Evolutionary conservation across 1,140 invertebrate genomes (phyloP).

Genomic region (Oppia nitens): DNA sequence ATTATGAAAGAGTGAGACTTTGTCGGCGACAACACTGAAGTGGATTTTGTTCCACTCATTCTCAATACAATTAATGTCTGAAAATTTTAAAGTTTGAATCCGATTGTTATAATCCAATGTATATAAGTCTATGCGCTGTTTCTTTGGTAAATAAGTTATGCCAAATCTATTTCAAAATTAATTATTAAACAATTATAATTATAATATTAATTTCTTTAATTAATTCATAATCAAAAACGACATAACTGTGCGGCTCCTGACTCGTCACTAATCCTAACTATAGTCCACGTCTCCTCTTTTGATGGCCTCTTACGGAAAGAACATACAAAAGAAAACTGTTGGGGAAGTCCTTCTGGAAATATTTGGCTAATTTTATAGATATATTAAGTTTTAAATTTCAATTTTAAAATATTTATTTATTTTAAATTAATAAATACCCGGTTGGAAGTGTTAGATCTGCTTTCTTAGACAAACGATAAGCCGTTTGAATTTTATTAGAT

Average conservation of each 20-base stretch:
- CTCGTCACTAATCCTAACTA: constrained; percentile 44
- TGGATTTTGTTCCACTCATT: constrained; percentile 64
- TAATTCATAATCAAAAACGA: neutral
- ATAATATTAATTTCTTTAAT: neutral
- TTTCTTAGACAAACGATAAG: constrained; percentile 49
- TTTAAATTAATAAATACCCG: constrained; percentile 31
- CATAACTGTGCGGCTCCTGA: constrained; percentile 38
- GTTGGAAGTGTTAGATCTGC: constrained; percentile 50
- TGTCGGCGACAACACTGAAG: constrained; percentile 46
- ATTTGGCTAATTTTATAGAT: constrained; percentile 33
- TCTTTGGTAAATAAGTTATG: constrained; percentile 44
- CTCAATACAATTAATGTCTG: constrained; percentile 43
- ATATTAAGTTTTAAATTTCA: neutral
- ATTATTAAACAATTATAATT: too few species aligned
- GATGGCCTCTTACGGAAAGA: constrained; percentile 42
- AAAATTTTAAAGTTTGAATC: constrained; percentile 42
- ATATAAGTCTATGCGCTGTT: constrained; percentile 42
- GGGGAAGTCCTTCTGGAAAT: constrained; percentile 46
- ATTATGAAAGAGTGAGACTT: constrained; percentile 48
- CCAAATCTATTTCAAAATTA: too few species aligned
- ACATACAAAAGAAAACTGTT: constrained; percentile 50
- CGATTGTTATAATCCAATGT: constrained; percentile 38
- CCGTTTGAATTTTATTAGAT: constrained; percentile 52
- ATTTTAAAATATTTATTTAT: constrained; percentile 5
- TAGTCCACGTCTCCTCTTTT: constrained; percentile 45